phyloP scores from a whole-genome alignment of 2,888 invertebrate species.

The Loripinus fragilis region DNA sequence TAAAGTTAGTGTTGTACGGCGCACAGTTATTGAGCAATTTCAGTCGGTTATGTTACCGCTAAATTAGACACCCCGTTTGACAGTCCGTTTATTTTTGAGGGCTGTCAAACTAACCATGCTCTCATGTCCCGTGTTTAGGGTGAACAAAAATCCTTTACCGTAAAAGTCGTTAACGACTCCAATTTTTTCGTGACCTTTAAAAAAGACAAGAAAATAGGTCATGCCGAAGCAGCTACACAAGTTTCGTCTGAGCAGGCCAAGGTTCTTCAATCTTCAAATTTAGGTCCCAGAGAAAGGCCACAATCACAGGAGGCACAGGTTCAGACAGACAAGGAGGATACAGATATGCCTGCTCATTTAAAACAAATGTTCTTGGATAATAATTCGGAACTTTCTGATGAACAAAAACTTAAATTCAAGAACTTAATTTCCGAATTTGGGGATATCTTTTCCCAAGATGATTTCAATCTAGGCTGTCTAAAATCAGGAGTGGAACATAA shows the following conservation, averaged over 20 bases:
- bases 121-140: neutral
- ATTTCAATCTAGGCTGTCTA: neutral
- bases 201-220: neutral
- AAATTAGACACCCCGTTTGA: neutral
- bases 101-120: neutral
- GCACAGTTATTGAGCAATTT: neutral
- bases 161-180: neutral
- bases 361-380: constrained; percentile 4
- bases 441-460: neutral
- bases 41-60: neutral
- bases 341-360: neutral
- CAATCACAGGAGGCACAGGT: neutral
- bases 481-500: constrained; percentile 1
- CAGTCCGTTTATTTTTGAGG: neutral
- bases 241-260: neutral
- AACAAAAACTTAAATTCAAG: neutral
- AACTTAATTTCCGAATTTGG: neutral
- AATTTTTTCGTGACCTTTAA: neutral
- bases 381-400: neutral
- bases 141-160: neutral
- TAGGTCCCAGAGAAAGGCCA: neutral
- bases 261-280: neutral
- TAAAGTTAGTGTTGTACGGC: neutral
- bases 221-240: neutral
- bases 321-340: neutral